Conservation (phyloP, 2,113 vertebrate species). For the Acrocephalus kingi region DNA sequence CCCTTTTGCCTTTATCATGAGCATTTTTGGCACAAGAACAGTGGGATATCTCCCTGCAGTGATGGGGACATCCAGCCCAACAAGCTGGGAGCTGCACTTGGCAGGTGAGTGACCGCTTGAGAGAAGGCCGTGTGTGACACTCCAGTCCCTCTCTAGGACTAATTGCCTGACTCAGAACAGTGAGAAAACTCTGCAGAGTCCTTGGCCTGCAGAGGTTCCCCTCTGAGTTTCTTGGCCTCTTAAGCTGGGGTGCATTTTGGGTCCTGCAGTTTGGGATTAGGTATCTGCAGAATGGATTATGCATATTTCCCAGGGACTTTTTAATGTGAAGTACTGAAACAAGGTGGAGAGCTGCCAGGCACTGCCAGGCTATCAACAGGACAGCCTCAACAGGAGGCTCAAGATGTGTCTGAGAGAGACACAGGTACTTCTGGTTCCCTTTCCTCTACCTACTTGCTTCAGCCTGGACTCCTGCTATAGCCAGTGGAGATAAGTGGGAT, state of each 20-base stretch:
- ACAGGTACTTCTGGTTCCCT: not conserved
- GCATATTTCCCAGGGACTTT: not conserved
- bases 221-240: not conserved
- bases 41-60: rapidly evolving
- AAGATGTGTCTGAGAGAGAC: not conserved
- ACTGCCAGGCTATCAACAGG: not conserved
- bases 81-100: rapidly evolving
- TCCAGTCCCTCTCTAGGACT: not conserved
- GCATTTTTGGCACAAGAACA: not conserved
- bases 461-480: rapidly evolving
- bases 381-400: not conserved
- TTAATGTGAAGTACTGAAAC: not conserved
- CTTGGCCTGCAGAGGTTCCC: not conserved
- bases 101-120: rapidly evolving
- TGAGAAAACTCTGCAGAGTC: not conserved
- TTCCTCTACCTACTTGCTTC: not conserved
- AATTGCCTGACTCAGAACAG: not conserved
- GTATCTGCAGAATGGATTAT: not conserved
- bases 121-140: not conserved
- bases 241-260: not conserved
- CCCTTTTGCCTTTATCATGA: not conserved
- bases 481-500: not conserved
- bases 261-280: not conserved
- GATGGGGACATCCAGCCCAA: not conserved
- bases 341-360: not conserved